Evolutionary conservation across 2,797 vertebrate genomes (phyloP), one percentile per base, ranked within the genome.

Genomic region (Brachyalestes nurse): DNA sequence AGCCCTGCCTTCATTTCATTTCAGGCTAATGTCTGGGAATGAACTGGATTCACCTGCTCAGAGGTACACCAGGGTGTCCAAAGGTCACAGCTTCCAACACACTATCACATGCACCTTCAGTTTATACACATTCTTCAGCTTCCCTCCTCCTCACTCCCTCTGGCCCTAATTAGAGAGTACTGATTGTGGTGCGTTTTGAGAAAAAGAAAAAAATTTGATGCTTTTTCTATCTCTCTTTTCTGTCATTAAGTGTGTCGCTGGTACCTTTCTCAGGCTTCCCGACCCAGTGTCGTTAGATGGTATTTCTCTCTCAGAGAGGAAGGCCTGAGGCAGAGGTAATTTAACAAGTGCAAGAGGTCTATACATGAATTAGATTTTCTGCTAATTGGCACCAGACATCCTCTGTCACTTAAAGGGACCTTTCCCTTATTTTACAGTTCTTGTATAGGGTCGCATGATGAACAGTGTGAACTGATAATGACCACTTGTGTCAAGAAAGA

Each of bases 121-220:
- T 8, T 19, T 67, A 72, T 58, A 72, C 45, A 9, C 45, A 23
- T 65, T 25, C 12, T 17, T 4, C 53, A 17, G 13, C 42, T 66
- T 25, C 6, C 45, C 49, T 57, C 25, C 16, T 60, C 8, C 2
- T 14, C 34, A 66, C 34, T 19, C 2, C 19, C 45, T 34, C 58
- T 72, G 34, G 38, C 47, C 58, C 74, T 72, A 72, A 72, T 65
- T 82, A 62, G 13, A 28, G 53, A 42, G 53, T 38, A 14, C 23
- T 16, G 19, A 38, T 40, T 69, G 19, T 21, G 34, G 5, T 9
- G 53, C 19, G 23, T 58, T 21, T 21, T 5, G n/a, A 16, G n/a
- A 34, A 14, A 62, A 14, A 62, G 2, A 5, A 38, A 10, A 62
- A 21, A 61, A 53, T 17, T 16, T 1, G 0, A 12, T 12, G 17